Evolutionary conservation across 2,888 invertebrate genomes (phyloP), one percentile per base, ranked within the genome.

Genomic region (Chloromyia formosa): DNA sequence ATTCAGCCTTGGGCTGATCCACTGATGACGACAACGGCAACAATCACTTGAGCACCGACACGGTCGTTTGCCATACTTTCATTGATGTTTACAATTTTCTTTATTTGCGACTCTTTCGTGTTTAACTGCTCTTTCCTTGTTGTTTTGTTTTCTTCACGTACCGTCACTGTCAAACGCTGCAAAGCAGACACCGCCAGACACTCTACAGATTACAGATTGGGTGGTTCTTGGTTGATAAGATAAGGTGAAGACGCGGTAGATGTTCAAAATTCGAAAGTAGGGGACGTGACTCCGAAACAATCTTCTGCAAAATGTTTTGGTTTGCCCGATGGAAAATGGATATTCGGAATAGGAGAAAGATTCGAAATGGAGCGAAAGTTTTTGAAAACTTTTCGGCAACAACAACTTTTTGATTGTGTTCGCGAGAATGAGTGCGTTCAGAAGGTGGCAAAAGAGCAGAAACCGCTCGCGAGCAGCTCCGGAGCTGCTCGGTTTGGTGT

Each of bases 11-110:
- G 56, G 10, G 16, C 16, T 10, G 18, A 1, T 56, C 10, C 16
- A 22, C 2, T 22, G 56, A 2, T 18, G 56, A 56, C 20, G 18
- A 20, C 20, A 4, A 56, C n/a, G 49, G 10, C 49, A n/a, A 49
- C 12, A 49, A 49, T 35, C 7, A 35, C 49, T 49, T n/a, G 49
- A 49, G 49, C 49, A 49, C 49, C 49, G 5, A 49, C 49, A 1
- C 22, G 20, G 56, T 18, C 20, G 56, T 56, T 18, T 10, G 56
- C 56, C 56, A 56, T 56, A 35, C 27, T 53, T 56, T 56, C 22
- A 56, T 56, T 56, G 22, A 16, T 56, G 56, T 56, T 56, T 56
- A 56, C 56, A 56, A 56, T 2, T 56, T 56, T 56, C 56, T 56
- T 56, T n/a, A 18, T 4, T 22, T 18, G 56, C 56, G 10, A 20